Evolutionary conservation across 2,888 invertebrate genomes (phyloP), one percentile per base, ranked within the genome.

Genomic region (Melangyna quadrimaculata): DNA sequence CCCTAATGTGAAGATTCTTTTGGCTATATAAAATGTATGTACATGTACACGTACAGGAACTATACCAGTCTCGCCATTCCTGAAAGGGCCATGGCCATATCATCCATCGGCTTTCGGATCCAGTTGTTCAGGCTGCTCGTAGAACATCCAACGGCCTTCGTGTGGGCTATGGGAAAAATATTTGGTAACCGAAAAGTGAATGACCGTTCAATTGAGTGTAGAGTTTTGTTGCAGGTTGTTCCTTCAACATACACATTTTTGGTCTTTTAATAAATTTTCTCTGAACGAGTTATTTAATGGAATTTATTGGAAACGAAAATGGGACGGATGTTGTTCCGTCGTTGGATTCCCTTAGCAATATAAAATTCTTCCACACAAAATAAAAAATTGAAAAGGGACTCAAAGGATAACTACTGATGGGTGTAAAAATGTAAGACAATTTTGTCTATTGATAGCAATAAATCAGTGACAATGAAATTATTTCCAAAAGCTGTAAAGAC

Each of bases 281-380:
- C 55, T 48, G 48, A 75, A 65, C 37, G 55, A 71, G 75, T 71
- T 77, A 59, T 77, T 71, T 57, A 75, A 65, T 53, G 71, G 80
- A 77, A 84, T 84, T 84, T 84, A 84, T 84, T 80, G 75, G 69
- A 55, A 79, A 61, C 29, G 67, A 79, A 74, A 71, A 61, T 79
- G 65, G 79, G 37, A 32, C 72, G 72, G 72, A 75, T 69, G 67
- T 55, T 59, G 40, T 48, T 69, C 48, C 43, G 53, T 40, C 40
- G 24, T n/a, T 48, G 35, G 29, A 55, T 40, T 63, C 12, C 35
- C 22, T 10, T 14, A 22, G 51, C 27, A 19, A 72, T 37, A 67
- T 82, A 55, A 67, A 78, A 73, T 67, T 37, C 10, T 51, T 35
- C n/a, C 6, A 14, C 19, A 53, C 3, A 48, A 19, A 22, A 4